Evolutionary conservation across 1,140 invertebrate genomes (phyloP).

Genomic region (Trypoxylus dichotomus): DNA sequence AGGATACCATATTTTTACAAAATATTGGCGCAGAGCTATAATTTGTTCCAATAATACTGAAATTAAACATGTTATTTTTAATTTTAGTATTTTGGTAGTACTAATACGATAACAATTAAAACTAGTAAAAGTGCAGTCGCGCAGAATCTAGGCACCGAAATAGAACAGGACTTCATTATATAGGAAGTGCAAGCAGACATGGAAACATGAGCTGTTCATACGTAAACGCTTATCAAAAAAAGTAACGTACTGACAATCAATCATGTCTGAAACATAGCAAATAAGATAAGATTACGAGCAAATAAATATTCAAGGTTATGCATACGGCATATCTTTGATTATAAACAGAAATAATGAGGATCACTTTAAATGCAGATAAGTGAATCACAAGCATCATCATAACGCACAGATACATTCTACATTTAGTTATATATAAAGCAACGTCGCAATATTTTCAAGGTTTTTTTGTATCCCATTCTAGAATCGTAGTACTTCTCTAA

Average conservation of each 20-base stretch:
- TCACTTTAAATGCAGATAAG: neutral
- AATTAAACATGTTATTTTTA: no score
- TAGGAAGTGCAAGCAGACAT: neutral
- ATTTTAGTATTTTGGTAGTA: no score
- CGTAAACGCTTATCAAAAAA: constrained; percentile 1
- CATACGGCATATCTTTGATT: neutral
- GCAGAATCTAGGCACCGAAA: neutral
- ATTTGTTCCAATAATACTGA: no score
- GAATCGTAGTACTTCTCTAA: no score
- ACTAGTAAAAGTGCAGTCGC: no score
- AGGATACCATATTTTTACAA: no score
- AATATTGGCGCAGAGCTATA: no score
- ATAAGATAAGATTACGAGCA: neutral
- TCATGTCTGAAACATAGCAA: neutral
- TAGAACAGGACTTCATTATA: neutral
- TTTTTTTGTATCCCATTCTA: no score
- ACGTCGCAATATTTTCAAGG: no score
- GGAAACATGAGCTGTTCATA: neutral
- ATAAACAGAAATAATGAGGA: neutral
- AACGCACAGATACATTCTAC: neutral
- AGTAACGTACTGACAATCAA: neutral
- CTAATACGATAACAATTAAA: no score
- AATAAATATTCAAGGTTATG: neutral
- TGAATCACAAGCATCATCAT: neutral
- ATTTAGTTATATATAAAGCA: neutral